phyloP scores from a whole-genome alignment of 1,140 invertebrate genomes.

The Listronotus bonariensis region DNA sequence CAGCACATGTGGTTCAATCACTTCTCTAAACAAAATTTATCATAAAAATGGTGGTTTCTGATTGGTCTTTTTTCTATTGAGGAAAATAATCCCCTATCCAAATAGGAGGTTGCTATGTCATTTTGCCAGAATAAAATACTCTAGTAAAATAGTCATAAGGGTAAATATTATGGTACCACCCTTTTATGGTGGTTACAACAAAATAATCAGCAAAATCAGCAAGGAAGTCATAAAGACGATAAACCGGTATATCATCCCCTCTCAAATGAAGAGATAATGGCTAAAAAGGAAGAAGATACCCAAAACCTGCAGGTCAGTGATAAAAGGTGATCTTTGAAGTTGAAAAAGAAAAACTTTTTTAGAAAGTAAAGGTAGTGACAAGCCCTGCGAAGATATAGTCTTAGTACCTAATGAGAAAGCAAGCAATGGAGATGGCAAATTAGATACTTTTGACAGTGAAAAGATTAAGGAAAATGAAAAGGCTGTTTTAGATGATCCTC shows the following conservation, averaged over 20 bases:
- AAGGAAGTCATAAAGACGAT: constrained; percentile 1
- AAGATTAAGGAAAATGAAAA: constrained; percentile 7
- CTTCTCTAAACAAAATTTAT: too few species aligned
- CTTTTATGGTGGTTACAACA: too few species aligned
- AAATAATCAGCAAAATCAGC: constrained; percentile 31
- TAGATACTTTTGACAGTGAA: neutral
- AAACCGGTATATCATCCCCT: constrained; percentile 15
- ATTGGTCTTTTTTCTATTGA: too few species aligned
- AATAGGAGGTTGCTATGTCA: too few species aligned
- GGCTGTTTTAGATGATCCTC: constrained; percentile 12
- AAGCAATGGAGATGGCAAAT: neutral
- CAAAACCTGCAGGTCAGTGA: neutral
- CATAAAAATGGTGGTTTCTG: too few species aligned
- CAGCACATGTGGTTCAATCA: too few species aligned
- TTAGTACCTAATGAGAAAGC: neutral
- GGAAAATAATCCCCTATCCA: too few species aligned
- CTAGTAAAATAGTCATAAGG: too few species aligned
- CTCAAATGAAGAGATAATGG: constrained; percentile 20
- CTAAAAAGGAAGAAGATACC: constrained; percentile 21
- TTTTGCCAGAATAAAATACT: too few species aligned
- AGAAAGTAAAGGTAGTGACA: neutral
- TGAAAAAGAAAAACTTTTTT: neutral
- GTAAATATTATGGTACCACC: too few species aligned
- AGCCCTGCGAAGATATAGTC: neutral
- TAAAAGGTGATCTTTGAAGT: neutral